These are phyloP conservation scores for Tenrec ecaudatus DNA, from an alignment of 2,113 vertebrate genomes.

Conservation along the genomic window DNA sequence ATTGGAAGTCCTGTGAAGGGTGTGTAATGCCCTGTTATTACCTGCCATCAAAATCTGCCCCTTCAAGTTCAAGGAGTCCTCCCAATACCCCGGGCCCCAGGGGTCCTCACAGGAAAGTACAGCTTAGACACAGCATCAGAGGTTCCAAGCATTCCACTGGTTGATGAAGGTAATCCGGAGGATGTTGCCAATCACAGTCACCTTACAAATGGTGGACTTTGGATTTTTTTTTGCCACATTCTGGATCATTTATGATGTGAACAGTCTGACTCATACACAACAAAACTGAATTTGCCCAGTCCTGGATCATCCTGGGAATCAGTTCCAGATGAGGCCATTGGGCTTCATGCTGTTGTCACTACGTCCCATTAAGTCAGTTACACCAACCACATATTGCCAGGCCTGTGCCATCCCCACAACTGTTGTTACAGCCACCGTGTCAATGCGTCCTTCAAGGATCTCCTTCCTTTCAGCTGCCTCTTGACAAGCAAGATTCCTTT, in stretches of 20 bases:
- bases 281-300: neutral
- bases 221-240: neutral
- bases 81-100: neutral
- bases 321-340: neutral
- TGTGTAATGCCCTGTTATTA: neutral
- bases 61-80: neutral
- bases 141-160: neutral
- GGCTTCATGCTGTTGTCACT: neutral
- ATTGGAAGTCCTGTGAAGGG: neutral
- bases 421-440: no score
- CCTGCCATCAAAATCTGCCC: no score
- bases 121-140: neutral
- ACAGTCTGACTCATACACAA: neutral
- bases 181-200: accelerated
- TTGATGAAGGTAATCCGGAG: neutral
- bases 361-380: no score
- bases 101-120: neutral
- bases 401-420: no score
- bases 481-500: no score
- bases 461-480: no score
- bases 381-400: no score
- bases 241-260: neutral
- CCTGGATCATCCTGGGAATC: neutral
- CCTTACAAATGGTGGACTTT: neutral
- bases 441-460: no score